Evolutionary conservation across 2,113 vertebrate genomes (phyloP).

Genomic region (Melanostigma gelatinosum): DNA sequence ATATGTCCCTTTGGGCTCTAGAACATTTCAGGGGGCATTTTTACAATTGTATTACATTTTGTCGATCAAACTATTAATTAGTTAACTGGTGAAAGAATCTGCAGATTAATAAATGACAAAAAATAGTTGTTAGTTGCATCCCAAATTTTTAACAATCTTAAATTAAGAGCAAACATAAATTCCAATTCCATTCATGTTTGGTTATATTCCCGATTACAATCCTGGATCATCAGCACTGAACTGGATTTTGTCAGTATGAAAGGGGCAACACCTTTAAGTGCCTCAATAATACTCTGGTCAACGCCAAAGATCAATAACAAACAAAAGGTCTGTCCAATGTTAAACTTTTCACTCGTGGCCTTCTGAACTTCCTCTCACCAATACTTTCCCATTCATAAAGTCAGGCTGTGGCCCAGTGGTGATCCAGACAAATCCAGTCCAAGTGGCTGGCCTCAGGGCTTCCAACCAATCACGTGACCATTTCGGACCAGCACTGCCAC

Average conservation of each 20-base stretch:
- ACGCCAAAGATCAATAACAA: slow-evolving; percentile 12
- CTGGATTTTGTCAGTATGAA: not conserved
- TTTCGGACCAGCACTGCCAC: not conserved
- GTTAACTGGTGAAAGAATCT: not conserved
- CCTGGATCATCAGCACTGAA: not conserved
- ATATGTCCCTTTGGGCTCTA: not conserved
- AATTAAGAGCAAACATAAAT: not conserved
- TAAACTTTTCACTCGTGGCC: slow-evolving; percentile 22
- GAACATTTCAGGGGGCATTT: not conserved
- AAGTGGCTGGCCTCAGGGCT: slow-evolving; percentile 7
- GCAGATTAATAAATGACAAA: not conserved
- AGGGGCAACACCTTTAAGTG: not conserved
- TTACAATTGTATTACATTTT: not conserved
- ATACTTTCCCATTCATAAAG: slow-evolving; percentile 36
- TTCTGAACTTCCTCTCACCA: slow-evolving; percentile 31
- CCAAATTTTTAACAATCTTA: not conserved
- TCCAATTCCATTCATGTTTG: not conserved
- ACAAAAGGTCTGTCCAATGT: slow-evolving; percentile 24
- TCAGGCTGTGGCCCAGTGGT: slow-evolving; percentile 30
- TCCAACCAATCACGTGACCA: not conserved
- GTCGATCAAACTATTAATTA: not conserved
- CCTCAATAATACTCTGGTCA: not conserved
- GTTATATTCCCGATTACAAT: not conserved
- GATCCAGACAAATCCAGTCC: slow-evolving; percentile 46
- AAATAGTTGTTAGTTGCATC: not conserved